Evolutionary conservation across 2,113 vertebrate genomes (phyloP).

Genomic region (Pollimyrus isidori): DNA sequence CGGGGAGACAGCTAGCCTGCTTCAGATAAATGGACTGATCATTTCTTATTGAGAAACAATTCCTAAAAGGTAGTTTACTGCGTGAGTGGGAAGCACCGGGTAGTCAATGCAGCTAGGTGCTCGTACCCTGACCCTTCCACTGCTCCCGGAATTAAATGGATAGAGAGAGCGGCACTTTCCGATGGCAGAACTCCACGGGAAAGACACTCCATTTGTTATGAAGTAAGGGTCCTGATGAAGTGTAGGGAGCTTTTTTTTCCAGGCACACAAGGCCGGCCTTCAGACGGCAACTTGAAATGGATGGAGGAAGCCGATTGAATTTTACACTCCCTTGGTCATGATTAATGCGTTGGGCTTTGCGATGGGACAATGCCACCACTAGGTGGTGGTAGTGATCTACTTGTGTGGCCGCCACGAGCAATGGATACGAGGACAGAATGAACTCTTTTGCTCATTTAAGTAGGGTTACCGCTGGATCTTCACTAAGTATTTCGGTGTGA

Average conservation of each 20-base stretch:
- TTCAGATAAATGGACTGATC: slow-evolving; percentile 96
- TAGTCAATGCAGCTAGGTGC: slow-evolving; percentile 75
- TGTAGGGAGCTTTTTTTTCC: slow-evolving; percentile 70
- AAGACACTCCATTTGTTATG: slow-evolving; percentile 96
- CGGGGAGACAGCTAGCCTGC: slow-evolving; percentile 84
- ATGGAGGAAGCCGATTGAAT: slow-evolving; percentile 95
- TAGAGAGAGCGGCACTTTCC: slow-evolving; percentile 74
- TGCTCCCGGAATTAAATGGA: slow-evolving; percentile 79
- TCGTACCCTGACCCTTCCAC: slow-evolving; percentile 83
- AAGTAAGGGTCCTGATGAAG: slow-evolving; percentile 82
- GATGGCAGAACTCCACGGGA: slow-evolving; percentile 85
- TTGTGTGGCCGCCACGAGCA: slow-evolving; percentile 20
- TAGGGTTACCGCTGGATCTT: slow-evolving; percentile 47
- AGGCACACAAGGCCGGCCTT: slow-evolving; percentile 90
- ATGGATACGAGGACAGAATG: slow-evolving; percentile 10
- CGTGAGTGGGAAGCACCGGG: slow-evolving; percentile 74
- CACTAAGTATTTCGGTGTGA: slow-evolving; percentile 40
- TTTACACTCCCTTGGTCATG: slow-evolving; percentile 87
- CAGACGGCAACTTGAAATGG: slow-evolving; percentile 85
- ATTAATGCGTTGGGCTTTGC: slow-evolving; percentile 71
- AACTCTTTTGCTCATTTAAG: not conserved
- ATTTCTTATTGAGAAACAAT: slow-evolving; percentile 97
- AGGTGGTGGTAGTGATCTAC: slow-evolving; percentile 71
- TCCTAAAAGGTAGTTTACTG: slow-evolving; percentile 95
- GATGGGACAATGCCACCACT: slow-evolving; percentile 46